A percentile compares a stretch with the other conserved stretches of the same genome.
These are phyloP conservation scores for Coccyzus lansbergi DNA, from an alignment of 2,797 vertebrate genomes.

Conservation along the genomic window DNA sequence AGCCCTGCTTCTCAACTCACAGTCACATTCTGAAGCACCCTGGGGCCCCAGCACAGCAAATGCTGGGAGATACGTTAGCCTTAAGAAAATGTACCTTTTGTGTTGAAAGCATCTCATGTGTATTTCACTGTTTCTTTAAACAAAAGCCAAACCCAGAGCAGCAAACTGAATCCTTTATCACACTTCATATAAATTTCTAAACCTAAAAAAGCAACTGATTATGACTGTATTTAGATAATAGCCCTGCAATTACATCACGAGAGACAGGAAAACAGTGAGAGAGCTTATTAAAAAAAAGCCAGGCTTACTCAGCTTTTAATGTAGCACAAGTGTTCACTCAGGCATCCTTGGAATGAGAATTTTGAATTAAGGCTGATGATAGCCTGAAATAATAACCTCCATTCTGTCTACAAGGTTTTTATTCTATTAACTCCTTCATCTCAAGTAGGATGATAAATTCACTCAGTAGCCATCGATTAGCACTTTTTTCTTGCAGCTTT, in stretches of 20 bases:
- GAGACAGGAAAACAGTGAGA: neutral
- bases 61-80: neutral
- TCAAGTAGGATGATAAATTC: constrained; percentile 38
- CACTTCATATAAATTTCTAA: neutral
- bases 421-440: constrained; percentile 31
- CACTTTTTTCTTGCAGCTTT: constrained; percentile 10
- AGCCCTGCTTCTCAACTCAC: neutral
- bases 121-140: neutral
- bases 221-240: neutral
- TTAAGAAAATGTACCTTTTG: neutral
- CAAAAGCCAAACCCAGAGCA: neutral
- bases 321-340: constrained; percentile 17
- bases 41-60: neutral
- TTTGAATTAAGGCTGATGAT: constrained; percentile 55
- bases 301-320: constrained; percentile 35
- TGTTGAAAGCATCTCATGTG: neutral
- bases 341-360: constrained; percentile 50
- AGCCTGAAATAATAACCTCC: constrained; percentile 36
- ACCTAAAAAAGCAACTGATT: neutral
- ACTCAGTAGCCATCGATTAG: constrained; percentile 13
- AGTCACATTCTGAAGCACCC: neutral
- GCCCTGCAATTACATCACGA: neutral
- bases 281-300: neutral
- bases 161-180: neutral
- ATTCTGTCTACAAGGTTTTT: constrained; percentile 22